Percentiles rank a stretch among this genome's conserved stretches.
Conservation (phyloP, 1,140 invertebrate genomes). For the Wasmannia auropunctata region DNA sequence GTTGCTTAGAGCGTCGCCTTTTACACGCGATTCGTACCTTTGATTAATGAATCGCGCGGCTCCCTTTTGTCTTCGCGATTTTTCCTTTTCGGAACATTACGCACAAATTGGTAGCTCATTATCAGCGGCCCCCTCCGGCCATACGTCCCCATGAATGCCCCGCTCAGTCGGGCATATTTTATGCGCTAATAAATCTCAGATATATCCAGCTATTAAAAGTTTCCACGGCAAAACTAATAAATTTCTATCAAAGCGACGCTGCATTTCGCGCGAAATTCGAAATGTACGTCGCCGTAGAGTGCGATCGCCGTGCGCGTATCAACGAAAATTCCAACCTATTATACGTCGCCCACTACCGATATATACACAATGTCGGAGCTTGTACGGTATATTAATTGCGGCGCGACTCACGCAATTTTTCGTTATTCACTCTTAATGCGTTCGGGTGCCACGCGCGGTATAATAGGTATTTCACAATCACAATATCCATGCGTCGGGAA, state of each 20-base stretch:
- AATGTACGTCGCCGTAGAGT: background rate
- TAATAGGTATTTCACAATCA: constrained; percentile 20
- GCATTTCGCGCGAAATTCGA: constrained; percentile 12
- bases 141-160: background rate
- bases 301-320: background rate
- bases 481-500: background rate
- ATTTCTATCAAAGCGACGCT: constrained; percentile 29
- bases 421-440: constrained; percentile 26
- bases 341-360: background rate
- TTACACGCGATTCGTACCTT: constrained; percentile 4
- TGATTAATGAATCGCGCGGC: constrained; percentile 40
- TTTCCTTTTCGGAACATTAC: background rate
- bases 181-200: constrained; percentile 40
- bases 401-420: constrained; percentile 20
- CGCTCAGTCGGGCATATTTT: background rate
- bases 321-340: constrained; percentile 1
- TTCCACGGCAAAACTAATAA: constrained; percentile 27
- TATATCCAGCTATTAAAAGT: constrained; percentile 39
- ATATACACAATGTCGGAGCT: constrained; percentile 8
- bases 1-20: background rate
- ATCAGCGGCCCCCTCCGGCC: background rate
- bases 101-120: constrained; percentile 39
- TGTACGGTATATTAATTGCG: constrained; percentile 36
- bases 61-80: background rate
- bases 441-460: background rate